These are phyloP conservation scores for Noctua fimbriata DNA, from an alignment of 2,888 invertebrate genomes.

Conservation along the genomic window DNA sequence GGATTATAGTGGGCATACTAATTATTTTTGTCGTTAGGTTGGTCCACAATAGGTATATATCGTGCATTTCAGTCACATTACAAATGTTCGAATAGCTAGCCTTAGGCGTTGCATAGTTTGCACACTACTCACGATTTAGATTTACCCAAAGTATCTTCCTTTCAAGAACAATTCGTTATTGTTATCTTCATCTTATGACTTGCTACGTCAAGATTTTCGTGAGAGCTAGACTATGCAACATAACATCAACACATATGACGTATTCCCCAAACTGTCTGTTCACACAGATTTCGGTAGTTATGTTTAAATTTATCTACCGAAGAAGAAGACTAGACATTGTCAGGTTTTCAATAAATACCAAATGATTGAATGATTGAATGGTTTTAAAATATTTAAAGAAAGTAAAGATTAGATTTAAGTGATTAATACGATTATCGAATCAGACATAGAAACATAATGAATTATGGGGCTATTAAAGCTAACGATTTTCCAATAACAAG, in stretches of 20 bases:
- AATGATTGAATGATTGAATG: neutral
- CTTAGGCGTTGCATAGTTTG: constrained; percentile 16
- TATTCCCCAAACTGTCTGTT: neutral
- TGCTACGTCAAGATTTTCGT: neutral
- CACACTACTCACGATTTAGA: neutral
- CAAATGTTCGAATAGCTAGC: neutral
- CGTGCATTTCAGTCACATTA: constrained; percentile 4
- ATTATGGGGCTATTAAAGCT: neutral
- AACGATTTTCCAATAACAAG: neutral
- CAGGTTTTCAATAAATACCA: neutral
- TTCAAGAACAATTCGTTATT: constrained; percentile 4
- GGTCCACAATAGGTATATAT: neutral
- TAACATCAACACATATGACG: constrained; percentile 1
- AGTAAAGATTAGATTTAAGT: neutral
- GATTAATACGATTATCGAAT: neutral
- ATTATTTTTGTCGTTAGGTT: neutral
- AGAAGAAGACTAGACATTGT: too few relatives aligned
- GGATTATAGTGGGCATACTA: neutral
- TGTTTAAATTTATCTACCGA: too few relatives aligned
- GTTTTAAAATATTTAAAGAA: neutral
- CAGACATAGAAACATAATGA: neutral
- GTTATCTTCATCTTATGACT: neutral
- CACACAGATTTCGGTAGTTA: neutral
- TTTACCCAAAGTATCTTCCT: constrained; percentile 1
- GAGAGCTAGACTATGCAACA: neutral